These are phyloP conservation scores for Pristionchus maxplancki DNA, from an alignment of 2,888 invertebrate species.

Conservation along the genomic window DNA sequence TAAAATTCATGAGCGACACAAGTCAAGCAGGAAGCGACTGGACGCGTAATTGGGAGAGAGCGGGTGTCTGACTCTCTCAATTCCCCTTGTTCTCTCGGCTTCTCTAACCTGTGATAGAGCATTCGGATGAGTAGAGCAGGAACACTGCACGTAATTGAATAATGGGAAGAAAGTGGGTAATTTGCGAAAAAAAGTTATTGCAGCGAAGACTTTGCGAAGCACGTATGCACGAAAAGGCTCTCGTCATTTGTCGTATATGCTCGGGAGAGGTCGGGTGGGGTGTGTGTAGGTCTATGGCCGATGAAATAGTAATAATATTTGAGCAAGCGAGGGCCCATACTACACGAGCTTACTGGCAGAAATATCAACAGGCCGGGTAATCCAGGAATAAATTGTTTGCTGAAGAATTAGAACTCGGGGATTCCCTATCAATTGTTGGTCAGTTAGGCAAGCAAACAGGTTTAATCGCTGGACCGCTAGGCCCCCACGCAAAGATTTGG, in stretches of 20 bases:
- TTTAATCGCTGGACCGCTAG: neutral
- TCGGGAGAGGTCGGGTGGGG: neutral
- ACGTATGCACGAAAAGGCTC: neutral
- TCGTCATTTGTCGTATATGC: neutral
- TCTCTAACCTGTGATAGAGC: neutral
- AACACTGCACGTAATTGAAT: slow-evolving; percentile 7
- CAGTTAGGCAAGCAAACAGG: neutral
- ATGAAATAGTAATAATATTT: slow-evolving; percentile 24
- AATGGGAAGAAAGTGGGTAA: neutral
- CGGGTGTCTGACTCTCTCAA: neutral
- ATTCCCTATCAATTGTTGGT: neutral
- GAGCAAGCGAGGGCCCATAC: neutral
- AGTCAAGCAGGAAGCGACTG: slow-evolving; percentile 37
- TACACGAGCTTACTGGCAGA: neutral
- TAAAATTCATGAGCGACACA: slow-evolving; percentile 29
- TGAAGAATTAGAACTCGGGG: neutral
- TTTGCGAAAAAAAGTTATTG: neutral
- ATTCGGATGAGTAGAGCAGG: neutral
- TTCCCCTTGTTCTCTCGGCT: neutral
- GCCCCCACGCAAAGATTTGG: neutral
- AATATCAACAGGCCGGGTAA: neutral
- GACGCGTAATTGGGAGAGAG: neutral
- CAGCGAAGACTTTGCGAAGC: neutral
- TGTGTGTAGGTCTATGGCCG: neutral
- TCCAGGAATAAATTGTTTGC: neutral